Evolutionary conservation across 2,888 invertebrate genomes (phyloP), one percentile per base, ranked within the genome.

Genomic region (Melitaea athalia): DNA sequence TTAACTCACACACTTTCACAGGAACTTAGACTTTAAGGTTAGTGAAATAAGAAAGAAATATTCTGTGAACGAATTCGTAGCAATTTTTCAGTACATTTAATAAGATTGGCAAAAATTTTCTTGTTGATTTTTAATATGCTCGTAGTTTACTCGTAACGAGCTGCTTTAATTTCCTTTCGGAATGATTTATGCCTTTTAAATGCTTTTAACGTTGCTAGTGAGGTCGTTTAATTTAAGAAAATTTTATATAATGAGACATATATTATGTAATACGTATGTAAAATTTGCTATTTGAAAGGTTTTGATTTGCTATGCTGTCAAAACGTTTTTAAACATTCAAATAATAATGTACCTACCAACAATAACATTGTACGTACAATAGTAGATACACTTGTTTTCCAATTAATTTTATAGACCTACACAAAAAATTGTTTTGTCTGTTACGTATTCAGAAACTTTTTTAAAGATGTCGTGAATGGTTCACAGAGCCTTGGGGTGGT

Each of bases 401-500:
- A 24, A 24, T 24, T 24, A 24, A 24, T 24, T 24, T 24, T 24
- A 24, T 2, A 24, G 24, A 24, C 24, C 24, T n/a, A n/a, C 24
- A 24, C 24, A 24, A 24, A 2, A 24, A 24, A 24, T 24, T 24
- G 24, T 24, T 24, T 24, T 24, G 24, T 3, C 24, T 24, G 24
- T 24, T 24, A 24, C 1, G 24, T 24, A 3, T 3, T 24, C 3
- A 24, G 24, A 38, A 38, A 38, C 38, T 38, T 0, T 38, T 47
- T 67, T 49, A 47, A 57, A 60, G 31, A 38, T 53, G 31, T 31
- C 49, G 43, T 47, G 11, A 64, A 64, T 70, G 66, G 31, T 57
- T 93, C 93, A 14, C 94, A 99, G 99, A 99, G 98, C 84, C 94
- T 99, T 81, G 99, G 99, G 63, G 99, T 99, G 73, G 98, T 99